Conservation (phyloP, 1,140 invertebrate genomes). For the Aphaenogaster floridana region DNA sequence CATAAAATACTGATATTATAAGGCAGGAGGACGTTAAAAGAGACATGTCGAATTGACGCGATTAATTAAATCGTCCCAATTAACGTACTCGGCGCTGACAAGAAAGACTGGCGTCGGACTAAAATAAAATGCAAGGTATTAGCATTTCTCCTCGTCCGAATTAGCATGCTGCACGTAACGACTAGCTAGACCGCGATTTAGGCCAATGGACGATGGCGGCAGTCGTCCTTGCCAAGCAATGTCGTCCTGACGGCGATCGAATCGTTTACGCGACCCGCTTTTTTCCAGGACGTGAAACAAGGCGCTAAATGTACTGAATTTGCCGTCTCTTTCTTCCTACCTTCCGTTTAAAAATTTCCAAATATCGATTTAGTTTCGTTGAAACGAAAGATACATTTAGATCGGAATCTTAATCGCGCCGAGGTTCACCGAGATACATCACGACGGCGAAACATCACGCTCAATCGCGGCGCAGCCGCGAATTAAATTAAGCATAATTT, state of each 20-base stretch:
- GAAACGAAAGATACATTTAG: neutral
- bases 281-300: constrained; percentile 67
- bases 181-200: constrained; percentile 67
- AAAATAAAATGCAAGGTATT: constrained; percentile 52
- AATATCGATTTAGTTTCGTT: neutral
- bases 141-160: constrained; percentile 66
- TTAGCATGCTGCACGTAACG: constrained; percentile 67
- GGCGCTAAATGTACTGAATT: constrained; percentile 38
- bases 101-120: constrained; percentile 10
- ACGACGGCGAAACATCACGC: constrained; percentile 2
- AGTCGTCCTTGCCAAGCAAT: constrained; percentile 72
- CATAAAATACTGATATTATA: constrained; percentile 6
- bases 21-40: neutral
- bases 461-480: neutral
- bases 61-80: constrained; percentile 39
- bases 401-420: neutral
- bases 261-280: constrained; percentile 67
- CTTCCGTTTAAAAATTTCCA: constrained; percentile 25
- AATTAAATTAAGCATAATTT: constrained; percentile 53
- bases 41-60: neutral
- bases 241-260: constrained; percentile 66
- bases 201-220: constrained; percentile 63
- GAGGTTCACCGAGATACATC: neutral
- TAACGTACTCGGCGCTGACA: constrained; percentile 25
- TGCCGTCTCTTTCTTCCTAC: neutral